These are phyloP conservation scores for Illadopsis cleaveri DNA, from an alignment of 2,113 vertebrate genomes.

Conservation along the genomic window DNA sequence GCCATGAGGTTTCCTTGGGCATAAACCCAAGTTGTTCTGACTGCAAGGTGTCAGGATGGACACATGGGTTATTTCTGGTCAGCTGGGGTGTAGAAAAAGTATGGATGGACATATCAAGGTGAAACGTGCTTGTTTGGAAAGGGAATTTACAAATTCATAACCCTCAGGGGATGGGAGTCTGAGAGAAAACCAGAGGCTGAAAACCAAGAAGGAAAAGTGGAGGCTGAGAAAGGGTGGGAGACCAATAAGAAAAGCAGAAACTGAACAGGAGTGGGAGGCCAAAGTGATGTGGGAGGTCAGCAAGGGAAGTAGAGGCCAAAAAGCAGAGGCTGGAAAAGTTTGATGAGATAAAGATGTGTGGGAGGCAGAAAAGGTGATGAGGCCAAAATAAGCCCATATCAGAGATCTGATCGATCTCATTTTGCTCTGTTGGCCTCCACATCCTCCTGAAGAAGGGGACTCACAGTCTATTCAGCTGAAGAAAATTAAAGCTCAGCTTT, in stretches of 20 bases:
- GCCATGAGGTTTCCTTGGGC: not conserved
- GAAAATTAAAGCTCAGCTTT: not conserved
- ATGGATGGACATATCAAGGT: not conserved
- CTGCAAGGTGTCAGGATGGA: not conserved
- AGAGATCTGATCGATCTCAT: not conserved
- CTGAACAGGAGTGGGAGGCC: not conserved
- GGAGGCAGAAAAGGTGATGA: not conserved
- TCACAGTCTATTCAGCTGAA: not conserved
- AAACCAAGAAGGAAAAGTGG: not conserved
- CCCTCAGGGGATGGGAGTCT: not conserved
- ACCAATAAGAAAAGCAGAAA: not conserved
- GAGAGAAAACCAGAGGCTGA: not conserved
- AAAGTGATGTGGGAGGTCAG: not conserved
- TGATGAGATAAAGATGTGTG: not conserved
- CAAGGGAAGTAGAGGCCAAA: not conserved
- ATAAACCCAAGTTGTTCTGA: not conserved
- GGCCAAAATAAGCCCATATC: not conserved
- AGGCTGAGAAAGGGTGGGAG: not conserved
- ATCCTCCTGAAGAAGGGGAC: not conserved
- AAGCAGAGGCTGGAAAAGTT: not conserved
- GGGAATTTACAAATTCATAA: not conserved
- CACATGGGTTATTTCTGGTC: not conserved
- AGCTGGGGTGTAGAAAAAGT: not conserved
- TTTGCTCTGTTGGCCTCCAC: not conserved
- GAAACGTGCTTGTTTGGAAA: not conserved